These are phyloP conservation scores for Yoshiicerus persimilis DNA, from an alignment of 1,140 invertebrate species.

Conservation along the genomic window DNA sequence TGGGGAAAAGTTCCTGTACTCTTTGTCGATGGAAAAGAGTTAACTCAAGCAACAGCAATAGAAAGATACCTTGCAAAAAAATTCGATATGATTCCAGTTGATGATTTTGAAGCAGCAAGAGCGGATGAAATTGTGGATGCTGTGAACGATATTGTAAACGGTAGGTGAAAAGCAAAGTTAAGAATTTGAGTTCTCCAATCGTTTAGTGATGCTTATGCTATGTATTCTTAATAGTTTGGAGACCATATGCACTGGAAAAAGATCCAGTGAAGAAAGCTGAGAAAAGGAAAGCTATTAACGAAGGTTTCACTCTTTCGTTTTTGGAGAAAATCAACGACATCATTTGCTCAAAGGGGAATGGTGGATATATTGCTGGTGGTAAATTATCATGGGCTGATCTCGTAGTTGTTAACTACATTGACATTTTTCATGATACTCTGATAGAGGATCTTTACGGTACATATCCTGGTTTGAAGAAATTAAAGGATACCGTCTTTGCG, in stretches of 20 bases:
- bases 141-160: conserved; percentile 50
- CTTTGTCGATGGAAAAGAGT: background rate
- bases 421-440: conserved; percentile 24
- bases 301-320: conserved; percentile 51
- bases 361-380: conserved; percentile 59
- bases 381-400: conserved; percentile 54
- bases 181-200: background rate
- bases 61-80: background rate
- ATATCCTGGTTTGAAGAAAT: conserved; percentile 21
- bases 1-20: conserved; percentile 27
- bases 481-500: background rate
- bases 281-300: background rate
- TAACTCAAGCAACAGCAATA: conserved; percentile 16
- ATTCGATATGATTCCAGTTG: conserved; percentile 60
- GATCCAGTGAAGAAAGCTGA: conserved; percentile 25
- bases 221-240: conserved; percentile 20
- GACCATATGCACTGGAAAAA: background rate
- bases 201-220: background rate
- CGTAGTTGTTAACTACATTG: conserved; percentile 2
- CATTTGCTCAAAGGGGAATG: conserved; percentile 60
- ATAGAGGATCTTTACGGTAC: background rate
- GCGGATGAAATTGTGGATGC: conserved; percentile 65
- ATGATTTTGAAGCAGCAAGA: conserved; percentile 65
- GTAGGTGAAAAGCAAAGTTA: background rate
- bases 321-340: conserved; percentile 62